Percentiles rank a stretch among this genome's conserved stretches.
These are phyloP conservation scores for Hycleus phaleratus DNA, from an alignment of 1,140 invertebrate genomes.

Conservation along the genomic window DNA sequence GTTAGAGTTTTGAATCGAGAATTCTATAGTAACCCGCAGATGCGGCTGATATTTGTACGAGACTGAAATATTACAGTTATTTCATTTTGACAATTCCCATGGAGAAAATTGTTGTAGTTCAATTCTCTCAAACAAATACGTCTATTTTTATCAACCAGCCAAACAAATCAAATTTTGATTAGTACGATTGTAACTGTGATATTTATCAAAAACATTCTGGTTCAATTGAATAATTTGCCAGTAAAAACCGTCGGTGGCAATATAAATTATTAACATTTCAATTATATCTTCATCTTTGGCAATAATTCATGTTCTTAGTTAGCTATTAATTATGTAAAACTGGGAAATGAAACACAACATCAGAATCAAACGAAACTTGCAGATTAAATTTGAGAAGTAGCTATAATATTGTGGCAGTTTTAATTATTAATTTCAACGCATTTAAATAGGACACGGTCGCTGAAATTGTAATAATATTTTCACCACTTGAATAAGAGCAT, in stretches of 20 bases:
- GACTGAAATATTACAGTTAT: no score
- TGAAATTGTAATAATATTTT: no score
- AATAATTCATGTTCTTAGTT: conserved; percentile 13
- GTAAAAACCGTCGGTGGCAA: neutral
- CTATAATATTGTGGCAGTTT: conserved; percentile 6
- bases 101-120: neutral
- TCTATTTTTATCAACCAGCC: no score
- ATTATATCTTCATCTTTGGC: conserved; percentile 9
- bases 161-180: no score
- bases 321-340: conserved; percentile 13
- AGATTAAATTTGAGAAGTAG: conserved; percentile 8
- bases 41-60: no score
- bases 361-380: conserved; percentile 8
- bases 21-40: no score
- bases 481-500: no score
- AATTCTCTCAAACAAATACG: neutral
- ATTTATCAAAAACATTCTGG: neutral
- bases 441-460: neutral
- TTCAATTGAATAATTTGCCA: neutral
- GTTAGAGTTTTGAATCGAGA: no score
- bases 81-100: neutral
- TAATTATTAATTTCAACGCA: conserved; percentile 5
- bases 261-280: conserved; percentile 14
- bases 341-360: conserved; percentile 12
- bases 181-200: neutral